Base-by-base conservation (phyloP, 2,888 invertebrate genomes). In the Fragum whitleyi region DNA sequence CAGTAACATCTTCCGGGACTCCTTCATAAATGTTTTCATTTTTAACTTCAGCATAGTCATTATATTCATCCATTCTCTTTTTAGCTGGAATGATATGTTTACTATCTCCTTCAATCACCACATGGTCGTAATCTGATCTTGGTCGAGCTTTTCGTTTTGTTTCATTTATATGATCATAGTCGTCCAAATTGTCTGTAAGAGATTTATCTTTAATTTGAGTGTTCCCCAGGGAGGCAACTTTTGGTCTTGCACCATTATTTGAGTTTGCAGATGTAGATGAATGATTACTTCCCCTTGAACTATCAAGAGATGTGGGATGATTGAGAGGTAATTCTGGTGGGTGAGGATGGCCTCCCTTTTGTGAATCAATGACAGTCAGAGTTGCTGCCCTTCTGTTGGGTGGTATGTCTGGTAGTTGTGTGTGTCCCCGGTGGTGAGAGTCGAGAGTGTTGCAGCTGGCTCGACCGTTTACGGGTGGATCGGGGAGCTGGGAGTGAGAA, bases 81-180 rank as follows among this genome's bases (percentile, higher is more conserved):
- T 77, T 83, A n/a, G 81, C 81, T 62, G 71, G 69, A 69, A 81
- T 65, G 32, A 85, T 79, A 36, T 69, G 65, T 23, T 79, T 74
- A 19, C 76, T 79, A 61, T 85, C 83, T 11, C 78, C 79, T 23
- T 83, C 86, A 11, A 87, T 62, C 11, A 83, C 80, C 23, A 88
- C 84, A 79, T 88, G 88, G 55, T 88, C 88, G 71, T 88, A 88
- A 73, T 87, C 86, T n/a, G 88, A 88, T 28, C 82, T 62, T 5
- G 85, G 79, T 32, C 85, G 51, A 7, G 36, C 47, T 36, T 71
- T 72, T 57, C 71, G 79, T 14, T 77, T 76, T n/a, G 61, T 73
- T 62, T 83, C 81, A 14, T 72, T 83, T 9, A 91, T 81, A 75
- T 90, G 91, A 59, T 91, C 91, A 59, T 91, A 91, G 55, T 89